phyloP scores from a whole-genome alignment of 1,140 invertebrate genomes.

The Conus betulinus region DNA sequence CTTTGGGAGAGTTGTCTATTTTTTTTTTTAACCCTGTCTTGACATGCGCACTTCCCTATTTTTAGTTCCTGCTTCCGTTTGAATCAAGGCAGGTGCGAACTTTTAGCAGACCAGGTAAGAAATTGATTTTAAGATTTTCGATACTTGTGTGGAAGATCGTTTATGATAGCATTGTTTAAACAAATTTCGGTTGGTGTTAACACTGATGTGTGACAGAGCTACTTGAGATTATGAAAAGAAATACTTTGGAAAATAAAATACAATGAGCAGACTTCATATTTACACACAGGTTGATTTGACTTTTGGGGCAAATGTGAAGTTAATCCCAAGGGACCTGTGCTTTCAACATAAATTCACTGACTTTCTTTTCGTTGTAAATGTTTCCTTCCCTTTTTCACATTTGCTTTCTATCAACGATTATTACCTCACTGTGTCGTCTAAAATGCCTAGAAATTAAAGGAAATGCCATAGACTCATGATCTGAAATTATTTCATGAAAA shows the following conservation, averaged over 20 bases:
- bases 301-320: no score
- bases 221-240: neutral
- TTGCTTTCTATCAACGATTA: no score
- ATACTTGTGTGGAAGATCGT: neutral
- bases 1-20: neutral
- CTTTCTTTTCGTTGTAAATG: no score
- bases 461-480: no score
- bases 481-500: no score
- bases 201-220: neutral
- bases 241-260: neutral
- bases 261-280: neutral
- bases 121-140: neutral
- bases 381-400: no score
- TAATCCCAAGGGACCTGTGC: no score
- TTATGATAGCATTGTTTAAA: neutral
- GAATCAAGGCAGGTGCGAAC: neutral
- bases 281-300: no score
- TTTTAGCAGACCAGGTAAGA: neutral
- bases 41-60: conserved; percentile 30
- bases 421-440: no score
- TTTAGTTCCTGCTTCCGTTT: conserved; percentile 35
- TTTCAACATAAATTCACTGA: no score
- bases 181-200: neutral
- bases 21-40: neutral
- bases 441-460: no score